Conservation (phyloP, 2,888 invertebrate genomes). For the Tryphoninae sp. region DNA sequence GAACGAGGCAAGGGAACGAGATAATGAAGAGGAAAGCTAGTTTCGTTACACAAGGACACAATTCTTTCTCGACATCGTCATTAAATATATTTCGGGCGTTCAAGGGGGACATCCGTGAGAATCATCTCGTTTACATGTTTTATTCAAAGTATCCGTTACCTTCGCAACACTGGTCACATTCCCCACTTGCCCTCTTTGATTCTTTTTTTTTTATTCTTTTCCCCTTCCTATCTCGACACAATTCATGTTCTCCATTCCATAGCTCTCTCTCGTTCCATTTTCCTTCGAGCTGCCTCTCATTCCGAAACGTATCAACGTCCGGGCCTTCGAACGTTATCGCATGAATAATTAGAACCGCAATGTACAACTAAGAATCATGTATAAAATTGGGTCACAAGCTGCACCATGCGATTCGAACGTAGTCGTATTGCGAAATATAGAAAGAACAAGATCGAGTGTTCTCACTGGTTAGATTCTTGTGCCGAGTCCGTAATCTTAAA, state of each 20-base stretch:
- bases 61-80: slow-evolving; percentile 41
- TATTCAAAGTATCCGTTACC: slow-evolving; percentile 62
- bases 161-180: slow-evolving; percentile 61
- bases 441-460: not conserved
- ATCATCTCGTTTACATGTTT: slow-evolving; percentile 59
- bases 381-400: slow-evolving; percentile 32
- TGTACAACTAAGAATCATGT: slow-evolving; percentile 42
- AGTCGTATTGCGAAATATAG: not conserved
- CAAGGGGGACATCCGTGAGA: slow-evolving; percentile 26
- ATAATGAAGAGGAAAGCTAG: slow-evolving; percentile 12
- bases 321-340: slow-evolving; percentile 34
- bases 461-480: not conserved
- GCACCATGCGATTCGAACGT: not conserved
- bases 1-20: slow-evolving; percentile 22
- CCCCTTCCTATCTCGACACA: slow-evolving; percentile 14
- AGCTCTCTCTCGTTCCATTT: not conserved
- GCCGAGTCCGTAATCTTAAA: not conserved
- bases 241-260: not conserved
- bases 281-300: not conserved
- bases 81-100: slow-evolving; percentile 62
- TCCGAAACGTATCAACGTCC: not conserved
- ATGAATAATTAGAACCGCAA: slow-evolving; percentile 56
- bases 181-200: slow-evolving; percentile 35
- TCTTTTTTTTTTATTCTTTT: not conserved
- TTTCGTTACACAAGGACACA: slow-evolving; percentile 37